Evolutionary conservation across 2,113 vertebrate species (phyloP).

Genomic region (Pachypanchax playfairii): DNA sequence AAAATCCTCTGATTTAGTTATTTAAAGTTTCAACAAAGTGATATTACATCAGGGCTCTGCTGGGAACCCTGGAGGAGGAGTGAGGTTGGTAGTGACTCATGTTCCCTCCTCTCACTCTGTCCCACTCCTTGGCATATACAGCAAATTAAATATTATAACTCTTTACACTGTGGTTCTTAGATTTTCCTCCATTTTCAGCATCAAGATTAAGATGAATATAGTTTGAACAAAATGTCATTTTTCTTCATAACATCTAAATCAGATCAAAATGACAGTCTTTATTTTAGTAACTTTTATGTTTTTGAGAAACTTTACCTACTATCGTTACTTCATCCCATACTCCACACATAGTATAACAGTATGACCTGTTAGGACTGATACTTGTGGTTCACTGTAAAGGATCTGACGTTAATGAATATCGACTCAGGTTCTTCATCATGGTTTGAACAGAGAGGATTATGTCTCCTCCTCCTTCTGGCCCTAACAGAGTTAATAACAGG

Average conservation of each 20-base stretch:
- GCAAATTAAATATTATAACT: constrained; percentile 29
- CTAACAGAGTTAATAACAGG: constrained; percentile 60
- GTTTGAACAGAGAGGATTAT: constrained; percentile 49
- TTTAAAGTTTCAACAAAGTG: constrained; percentile 33
- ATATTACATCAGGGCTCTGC: constrained; percentile 26
- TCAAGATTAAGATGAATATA: too few relatives aligned
- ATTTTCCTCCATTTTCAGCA: not conserved
- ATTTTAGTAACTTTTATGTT: not conserved
- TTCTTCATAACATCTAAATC: not conserved
- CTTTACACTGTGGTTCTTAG: not conserved
- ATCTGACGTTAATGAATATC: constrained; percentile 33
- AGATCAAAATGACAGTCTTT: not conserved
- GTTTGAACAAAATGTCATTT: not conserved
- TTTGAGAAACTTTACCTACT: not conserved
- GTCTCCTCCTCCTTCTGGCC: constrained; percentile 41
- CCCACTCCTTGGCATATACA: constrained; percentile 34
- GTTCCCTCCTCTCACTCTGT: constrained; percentile 27
- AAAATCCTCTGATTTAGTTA: constrained; percentile 28
- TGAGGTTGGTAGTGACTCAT: constrained; percentile 42
- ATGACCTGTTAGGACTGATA: constrained; percentile 14
- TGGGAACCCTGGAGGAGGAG: constrained; percentile 43
- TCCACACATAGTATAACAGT: not conserved
- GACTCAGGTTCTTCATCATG: constrained; percentile 34
- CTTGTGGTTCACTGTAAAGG: not conserved
- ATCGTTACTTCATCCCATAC: not conserved